Base-by-base conservation (phyloP, 1,140 invertebrate genomes). In the Glomeris maerens region DNA sequence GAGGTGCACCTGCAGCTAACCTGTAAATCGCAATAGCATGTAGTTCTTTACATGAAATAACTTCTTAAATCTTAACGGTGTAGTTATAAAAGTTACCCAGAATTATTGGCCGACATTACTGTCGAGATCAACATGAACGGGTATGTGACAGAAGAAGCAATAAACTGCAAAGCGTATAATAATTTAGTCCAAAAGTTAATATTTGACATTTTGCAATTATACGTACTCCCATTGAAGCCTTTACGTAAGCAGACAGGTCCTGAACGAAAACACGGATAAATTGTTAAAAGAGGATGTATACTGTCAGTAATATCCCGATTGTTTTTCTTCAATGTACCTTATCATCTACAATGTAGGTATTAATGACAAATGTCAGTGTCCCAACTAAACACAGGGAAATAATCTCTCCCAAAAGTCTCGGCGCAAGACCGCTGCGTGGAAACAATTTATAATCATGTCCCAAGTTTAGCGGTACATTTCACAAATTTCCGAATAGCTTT, bases 71-170 rank as follows among this genome's bases (percentile, higher is more conserved):
- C 7, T 13, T 44, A 10, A 10, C 7, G 7, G 7, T 17, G 7
- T 10, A 44, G 7, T 44, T 44, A 17, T 20, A 44, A 46, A 41
- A 52, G 10, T 25, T 40, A 77, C 74, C 77, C 78, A n/a, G 78
- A 78, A 46, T 82, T 76, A 50, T 79, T 82, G 2, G 91, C 80
- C 52, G 79, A 75, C 80, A 89, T 89, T 62, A 87, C 87, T 54
- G 84, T 83, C 27, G 83, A 83, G 1, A 92, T 84, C 14, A 93
- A 81, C 63, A 81, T 77, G 59, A 91, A 78, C 20, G 87, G 87
- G 66, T 93, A 92, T 5, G 81, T 83, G 29, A 90, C 60, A 27
- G 85, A 76, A 50, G 79, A 80, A 26, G 82, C 79, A 26, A 89
- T 55, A 55, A 80, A 76, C 80, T 82, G 61, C 26, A 76, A 73